phyloP scores from a whole-genome alignment of 2,797 vertebrate genomes.

The Hapalemur alaotrensis region DNA sequence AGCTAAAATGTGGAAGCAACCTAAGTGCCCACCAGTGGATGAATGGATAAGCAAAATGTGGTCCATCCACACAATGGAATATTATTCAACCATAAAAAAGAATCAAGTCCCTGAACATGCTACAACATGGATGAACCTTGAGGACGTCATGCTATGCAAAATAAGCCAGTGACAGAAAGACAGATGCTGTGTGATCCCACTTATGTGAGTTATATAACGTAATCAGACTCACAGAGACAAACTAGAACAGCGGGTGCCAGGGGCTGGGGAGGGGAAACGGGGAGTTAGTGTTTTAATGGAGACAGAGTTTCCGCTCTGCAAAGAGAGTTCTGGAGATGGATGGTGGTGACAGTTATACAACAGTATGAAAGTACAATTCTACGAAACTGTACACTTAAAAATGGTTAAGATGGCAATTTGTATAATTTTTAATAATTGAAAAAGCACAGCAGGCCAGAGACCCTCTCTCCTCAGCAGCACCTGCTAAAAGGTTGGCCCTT shows the following conservation, averaged over 20 bases:
- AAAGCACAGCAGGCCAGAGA: neutral
- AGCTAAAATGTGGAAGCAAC: neutral
- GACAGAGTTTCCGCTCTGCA: neutral
- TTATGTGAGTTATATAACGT: neutral
- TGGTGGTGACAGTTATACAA: accelerated
- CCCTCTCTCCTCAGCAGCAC: neutral
- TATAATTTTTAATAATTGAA: neutral
- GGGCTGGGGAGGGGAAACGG: accelerated
- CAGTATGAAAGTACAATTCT: neutral
- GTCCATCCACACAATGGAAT: accelerated
- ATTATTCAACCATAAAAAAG: neutral
- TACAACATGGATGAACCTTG: neutral
- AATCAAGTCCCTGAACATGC: neutral
- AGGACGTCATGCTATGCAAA: neutral
- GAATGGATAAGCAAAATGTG: neutral
- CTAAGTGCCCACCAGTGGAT: neutral
- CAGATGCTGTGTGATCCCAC: neutral
- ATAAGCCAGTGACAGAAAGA: neutral
- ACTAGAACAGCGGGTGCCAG: neutral
- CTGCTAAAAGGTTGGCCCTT: neutral
- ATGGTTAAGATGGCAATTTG: neutral
- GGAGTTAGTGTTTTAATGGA: neutral
- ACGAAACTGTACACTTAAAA: neutral
- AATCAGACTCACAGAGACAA: neutral
- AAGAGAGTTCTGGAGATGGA: neutral